Evolutionary conservation across 1,140 invertebrate genomes (phyloP), one percentile per base, ranked within the genome.

Genomic region (Meloidogyne floridensis): DNA sequence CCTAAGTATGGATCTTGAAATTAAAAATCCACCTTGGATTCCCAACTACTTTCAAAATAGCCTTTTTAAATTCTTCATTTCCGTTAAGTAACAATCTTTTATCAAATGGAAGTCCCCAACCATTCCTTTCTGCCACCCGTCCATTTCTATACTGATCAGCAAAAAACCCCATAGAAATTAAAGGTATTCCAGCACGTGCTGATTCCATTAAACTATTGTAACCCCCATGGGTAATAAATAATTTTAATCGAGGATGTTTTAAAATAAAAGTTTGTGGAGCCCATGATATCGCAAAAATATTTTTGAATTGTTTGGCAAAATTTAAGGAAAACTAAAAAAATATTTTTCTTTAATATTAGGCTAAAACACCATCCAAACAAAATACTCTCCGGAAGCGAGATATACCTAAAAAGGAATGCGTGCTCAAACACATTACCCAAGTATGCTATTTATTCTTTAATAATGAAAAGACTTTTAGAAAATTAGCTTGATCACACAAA

Each of bases 171-270:
- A 74, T 59, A 69, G 85, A 56, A 15, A 86, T 20, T 42, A 87
- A 71, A 2, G 87, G 79, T 9, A 85, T 73, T 6, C 83, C 86
- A 56, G 43, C 15, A 43, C 80, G 75, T 11, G 87, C 77, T 6
- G 82, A 80, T 80, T 87, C 86, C 53, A 84, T 74, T 15, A 79
- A n/a, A 74, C 81, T 74, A 81, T 86, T 87, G 74, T 86, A 87
- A 11, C 86, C 86, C 56, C 78, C 84, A 80, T 87, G 86, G 4
- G 85, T 87, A 54, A 87, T 81, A 76, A 87, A 87, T 59, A 87
- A 71, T 53, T 81, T 80, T 20, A 82, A 69, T 18, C 80, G 56
- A 5, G 82, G 72, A 65, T 85, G 85, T 9, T 69, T 84, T 82
- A 85, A 74, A 18, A 85, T 54, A 56, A 76, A 81, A 8, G 53